phyloP scores from a whole-genome alignment of 1,140 invertebrate genomes.

The Vollenhovia emeryi region DNA sequence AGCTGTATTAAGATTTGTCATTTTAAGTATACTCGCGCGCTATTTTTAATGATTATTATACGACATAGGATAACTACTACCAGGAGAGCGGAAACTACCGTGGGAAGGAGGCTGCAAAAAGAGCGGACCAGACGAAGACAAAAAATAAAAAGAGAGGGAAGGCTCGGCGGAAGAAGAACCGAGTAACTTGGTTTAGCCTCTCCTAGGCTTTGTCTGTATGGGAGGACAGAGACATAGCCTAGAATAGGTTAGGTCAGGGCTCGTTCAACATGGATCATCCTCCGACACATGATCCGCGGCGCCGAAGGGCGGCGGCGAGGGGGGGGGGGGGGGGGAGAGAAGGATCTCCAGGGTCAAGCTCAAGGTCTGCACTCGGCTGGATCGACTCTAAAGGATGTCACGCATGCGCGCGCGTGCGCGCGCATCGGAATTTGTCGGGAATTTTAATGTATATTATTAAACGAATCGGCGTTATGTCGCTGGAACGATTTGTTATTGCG shows the following conservation, averaged over 20 bases:
- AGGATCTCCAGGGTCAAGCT: constrained; percentile 71
- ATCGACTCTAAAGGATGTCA: constrained; percentile 12
- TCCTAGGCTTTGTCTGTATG: constrained; percentile 85
- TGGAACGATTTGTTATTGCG: background rate
- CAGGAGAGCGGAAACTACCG: background rate
- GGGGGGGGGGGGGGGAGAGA: background rate
- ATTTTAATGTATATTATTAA: constrained; percentile 7
- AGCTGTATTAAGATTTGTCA: constrained; percentile 1
- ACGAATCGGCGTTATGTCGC: background rate
- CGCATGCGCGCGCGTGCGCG: background rate
- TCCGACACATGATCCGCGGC: constrained; percentile 27
- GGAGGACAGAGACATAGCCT: constrained; percentile 83
- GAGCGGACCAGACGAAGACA: background rate
- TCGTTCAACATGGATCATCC: constrained; percentile 74
- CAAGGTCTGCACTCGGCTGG: constrained; percentile 60
- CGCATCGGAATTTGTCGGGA: background rate
- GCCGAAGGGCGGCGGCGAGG: background rate
- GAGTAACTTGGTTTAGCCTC: constrained; percentile 83
- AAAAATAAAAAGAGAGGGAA: background rate
- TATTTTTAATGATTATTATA: constrained; percentile 34
- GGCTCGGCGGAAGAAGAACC: constrained; percentile 18
- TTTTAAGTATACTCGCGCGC: background rate
- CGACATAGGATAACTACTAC: background rate
- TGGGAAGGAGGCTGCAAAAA: constrained; percentile 34
- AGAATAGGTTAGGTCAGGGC: constrained; percentile 85